phyloP scores from a whole-genome alignment of 2,888 invertebrate species.

The Ophion ellenae region DNA sequence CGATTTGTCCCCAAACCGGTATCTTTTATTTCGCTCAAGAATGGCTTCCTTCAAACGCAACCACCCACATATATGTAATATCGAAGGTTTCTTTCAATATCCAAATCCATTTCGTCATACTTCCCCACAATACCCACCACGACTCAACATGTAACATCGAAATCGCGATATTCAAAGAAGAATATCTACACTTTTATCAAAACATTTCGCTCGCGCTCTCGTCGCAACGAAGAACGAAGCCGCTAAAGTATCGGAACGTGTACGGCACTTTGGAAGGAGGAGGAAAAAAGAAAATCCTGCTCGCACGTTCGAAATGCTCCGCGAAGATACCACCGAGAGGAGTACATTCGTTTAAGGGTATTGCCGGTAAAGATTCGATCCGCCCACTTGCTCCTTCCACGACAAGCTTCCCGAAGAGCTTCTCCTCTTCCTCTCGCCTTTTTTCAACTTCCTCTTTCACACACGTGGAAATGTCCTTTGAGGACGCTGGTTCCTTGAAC shows the following conservation, averaged over 20 bases:
- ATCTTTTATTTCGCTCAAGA: too few relatives aligned
- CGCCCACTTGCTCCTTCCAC: not conserved
- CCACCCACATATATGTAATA: not conserved
- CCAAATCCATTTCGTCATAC: not conserved
- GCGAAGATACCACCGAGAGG: conserved; percentile 1
- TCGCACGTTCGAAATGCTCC: conserved; percentile 18
- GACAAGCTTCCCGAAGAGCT: conserved; percentile 10
- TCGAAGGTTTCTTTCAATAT: not conserved
- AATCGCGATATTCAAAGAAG: not conserved
- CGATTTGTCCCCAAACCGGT: too few relatives aligned
- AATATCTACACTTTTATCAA: not conserved
- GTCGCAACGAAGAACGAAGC: not conserved
- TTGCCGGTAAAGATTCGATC: conserved; percentile 22
- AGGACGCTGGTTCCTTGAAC: too few relatives aligned
- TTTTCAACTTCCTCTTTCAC: conserved; percentile 26
- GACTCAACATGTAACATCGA: not conserved
- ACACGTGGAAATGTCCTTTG: not conserved
- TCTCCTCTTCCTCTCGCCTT: not conserved
- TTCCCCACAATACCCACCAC: not conserved
- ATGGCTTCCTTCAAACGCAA: too few relatives aligned
- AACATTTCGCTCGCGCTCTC: not conserved
- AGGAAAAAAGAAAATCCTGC: conserved; percentile 4
- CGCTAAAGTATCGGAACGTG: not conserved
- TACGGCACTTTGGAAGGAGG: not conserved
- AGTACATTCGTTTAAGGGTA: conserved; percentile 42